Evolutionary conservation across 2,888 invertebrate species (phyloP), one percentile per base, ranked within the genome.

Genomic region (Calameuta filiformis): DNA sequence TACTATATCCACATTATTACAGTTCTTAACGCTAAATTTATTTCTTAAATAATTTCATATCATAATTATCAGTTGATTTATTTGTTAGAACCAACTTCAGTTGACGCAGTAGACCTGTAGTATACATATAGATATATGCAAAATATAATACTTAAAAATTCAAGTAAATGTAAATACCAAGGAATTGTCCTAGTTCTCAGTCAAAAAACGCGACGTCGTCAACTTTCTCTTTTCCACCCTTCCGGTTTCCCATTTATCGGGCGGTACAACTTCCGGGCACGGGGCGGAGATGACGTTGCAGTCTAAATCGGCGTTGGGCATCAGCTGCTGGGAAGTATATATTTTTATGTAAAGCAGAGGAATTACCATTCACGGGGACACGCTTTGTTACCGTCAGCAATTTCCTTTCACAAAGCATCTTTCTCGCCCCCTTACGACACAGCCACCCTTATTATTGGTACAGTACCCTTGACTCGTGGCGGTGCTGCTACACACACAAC

Each of bases 351-450:
- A 71, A 71, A 71, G 33, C 33, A 30, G 71, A 56, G 71, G 33
- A 11, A 71, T 71, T 71, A 71, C 71, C 33, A 71, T 71, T 71
- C 31, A 33, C 71, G 71, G 12, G 23, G 71, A 69, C 71, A 71
- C 15, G 71, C 71, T 71, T 71, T 33, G 71, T 71, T 33, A 31
- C 33, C 71, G 71, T 71, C 71, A 71, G 71, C 71, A 33, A 71
- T 71, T 71, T 71, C 71, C 33, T 33, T 71, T 71, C 71, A 33
- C 71, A 15, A 71, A 15, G 31, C 71, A 71, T 31, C 71, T 33
- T 15, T 15, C 71, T 12, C 71, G 31, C 11, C 12, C 71, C 12
- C 31, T 71, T 15, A 6, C 56, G 23, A 56, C 56, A 23, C 56
- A 56, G 56, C 56, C 56, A 23, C 56, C 56, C 56, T 56, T 56